A percentile compares a stretch with the other conserved stretches of the same genome.
phyloP scores from a whole-genome alignment of 2,797 vertebrate genomes.

The Spinibarbus caldwelli region DNA sequence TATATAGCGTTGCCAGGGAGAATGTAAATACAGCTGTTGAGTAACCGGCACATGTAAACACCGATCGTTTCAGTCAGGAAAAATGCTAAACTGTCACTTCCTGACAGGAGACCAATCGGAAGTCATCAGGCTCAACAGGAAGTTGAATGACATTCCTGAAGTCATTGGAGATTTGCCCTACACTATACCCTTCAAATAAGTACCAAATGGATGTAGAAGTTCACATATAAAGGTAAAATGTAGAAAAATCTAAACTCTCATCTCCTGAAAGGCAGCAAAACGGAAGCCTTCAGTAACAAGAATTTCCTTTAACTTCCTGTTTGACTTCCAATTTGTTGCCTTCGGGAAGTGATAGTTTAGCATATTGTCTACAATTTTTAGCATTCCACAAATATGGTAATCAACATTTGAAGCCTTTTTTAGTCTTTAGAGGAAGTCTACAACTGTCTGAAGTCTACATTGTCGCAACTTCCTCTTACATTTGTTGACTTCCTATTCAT shows the following conservation, averaged over 20 bases:
- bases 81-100: conserved; percentile 68
- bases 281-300: background rate
- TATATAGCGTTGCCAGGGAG: background rate
- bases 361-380: conserved; percentile 21
- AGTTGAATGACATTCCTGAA: conserved; percentile 37
- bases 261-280: background rate
- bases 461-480: background rate
- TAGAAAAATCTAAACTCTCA: conserved; percentile 59
- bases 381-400: background rate
- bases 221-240: background rate
- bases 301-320: background rate
- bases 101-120: conserved; percentile 71
- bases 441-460: too few species aligned
- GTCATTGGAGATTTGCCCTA: background rate
- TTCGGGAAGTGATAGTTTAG: conserved; percentile 57
- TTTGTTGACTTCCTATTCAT: background rate
- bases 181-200: conserved; percentile 8
- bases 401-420: background rate
- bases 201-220: background rate
- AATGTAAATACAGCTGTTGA: conserved; percentile 3
- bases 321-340: conserved; percentile 4
- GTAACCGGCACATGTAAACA: conserved; percentile 50
- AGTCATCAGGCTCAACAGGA: conserved; percentile 65
- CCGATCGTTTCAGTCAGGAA: conserved; percentile 46
- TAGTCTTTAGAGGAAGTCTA: background rate